Evolutionary conservation across 1,140 invertebrate genomes (phyloP).

Genomic region (Acromyrmex charruanus): DNA sequence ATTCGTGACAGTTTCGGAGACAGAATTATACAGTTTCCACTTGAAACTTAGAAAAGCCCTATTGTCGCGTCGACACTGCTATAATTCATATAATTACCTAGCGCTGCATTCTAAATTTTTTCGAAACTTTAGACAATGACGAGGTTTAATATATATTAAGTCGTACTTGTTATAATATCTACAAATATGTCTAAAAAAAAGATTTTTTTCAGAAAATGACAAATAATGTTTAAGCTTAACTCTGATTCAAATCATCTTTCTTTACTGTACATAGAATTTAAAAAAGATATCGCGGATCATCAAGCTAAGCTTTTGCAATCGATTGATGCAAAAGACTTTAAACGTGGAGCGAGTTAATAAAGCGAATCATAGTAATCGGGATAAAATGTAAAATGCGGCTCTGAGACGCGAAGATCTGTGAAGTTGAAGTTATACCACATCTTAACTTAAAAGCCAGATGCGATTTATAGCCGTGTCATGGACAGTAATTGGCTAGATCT

Average conservation of each 20-base stretch:
- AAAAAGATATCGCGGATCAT: slow-evolving; percentile 2
- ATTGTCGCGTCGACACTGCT: not conserved
- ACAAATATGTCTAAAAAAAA: not conserved
- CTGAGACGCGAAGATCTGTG: not conserved
- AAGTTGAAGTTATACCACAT: not conserved
- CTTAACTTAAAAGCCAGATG: slow-evolving; percentile 31
- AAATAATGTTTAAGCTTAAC: slow-evolving; percentile 4
- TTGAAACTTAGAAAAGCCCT: slow-evolving; percentile 20
- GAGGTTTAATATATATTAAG: not conserved
- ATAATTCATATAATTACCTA: not conserved
- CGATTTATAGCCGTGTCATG: slow-evolving; percentile 26
- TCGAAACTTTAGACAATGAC: not conserved
- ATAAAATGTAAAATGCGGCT: slow-evolving; percentile 29
- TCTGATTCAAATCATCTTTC: slow-evolving; percentile 1
- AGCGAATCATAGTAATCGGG: slow-evolving; percentile 15
- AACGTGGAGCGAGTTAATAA: not conserved
- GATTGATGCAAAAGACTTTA: slow-evolving; percentile 14
- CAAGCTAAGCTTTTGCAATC: not conserved
- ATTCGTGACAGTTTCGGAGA: not conserved
- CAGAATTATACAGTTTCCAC: slow-evolving; percentile 8
- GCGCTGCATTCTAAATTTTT: slow-evolving; percentile 3
- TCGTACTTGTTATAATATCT: not conserved
- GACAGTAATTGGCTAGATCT: slow-evolving; percentile 44
- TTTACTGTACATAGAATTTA: not conserved
- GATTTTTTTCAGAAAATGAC: not conserved